phyloP scores from a whole-genome alignment of 2,888 invertebrate species.

The Eupithecia abbreviata region DNA sequence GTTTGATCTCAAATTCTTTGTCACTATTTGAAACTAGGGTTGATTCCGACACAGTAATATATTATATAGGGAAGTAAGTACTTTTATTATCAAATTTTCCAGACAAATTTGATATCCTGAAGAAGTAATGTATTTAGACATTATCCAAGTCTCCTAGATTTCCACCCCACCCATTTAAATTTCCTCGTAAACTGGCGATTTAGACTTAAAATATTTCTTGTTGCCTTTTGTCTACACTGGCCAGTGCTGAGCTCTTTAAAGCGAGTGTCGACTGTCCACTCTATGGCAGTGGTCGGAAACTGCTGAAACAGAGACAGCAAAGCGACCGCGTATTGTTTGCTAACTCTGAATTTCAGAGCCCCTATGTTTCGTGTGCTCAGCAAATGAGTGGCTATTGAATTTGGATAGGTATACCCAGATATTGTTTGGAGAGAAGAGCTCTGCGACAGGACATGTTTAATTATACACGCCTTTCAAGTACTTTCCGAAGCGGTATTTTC shows the following conservation, averaged over 20 bases:
- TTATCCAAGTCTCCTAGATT: not conserved
- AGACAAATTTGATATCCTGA: not conserved
- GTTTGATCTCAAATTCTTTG: not conserved
- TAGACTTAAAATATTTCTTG: not conserved
- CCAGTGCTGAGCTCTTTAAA: slow-evolving; percentile 12
- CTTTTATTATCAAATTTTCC: not conserved
- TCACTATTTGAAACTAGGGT: not conserved
- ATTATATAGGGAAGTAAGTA: no score
- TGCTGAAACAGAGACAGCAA: slow-evolving; percentile 40
- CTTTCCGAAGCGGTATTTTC: not conserved
- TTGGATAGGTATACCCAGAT: not conserved
- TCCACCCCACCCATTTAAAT: not conserved
- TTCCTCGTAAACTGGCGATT: not conserved
- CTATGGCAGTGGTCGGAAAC: slow-evolving; percentile 39
- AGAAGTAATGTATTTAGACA: no score
- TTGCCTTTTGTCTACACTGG: slow-evolving; percentile 11
- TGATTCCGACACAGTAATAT: not conserved
- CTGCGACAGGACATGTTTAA: not conserved
- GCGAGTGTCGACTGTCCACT: slow-evolving; percentile 34
- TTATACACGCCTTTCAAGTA: not conserved
- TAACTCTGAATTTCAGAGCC: slow-evolving; percentile 40
- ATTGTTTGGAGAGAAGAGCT: not conserved
- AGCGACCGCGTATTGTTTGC: slow-evolving; percentile 42
- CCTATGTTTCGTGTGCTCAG: slow-evolving; percentile 19
- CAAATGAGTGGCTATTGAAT: slow-evolving; percentile 18